Conservation (phyloP, 2,113 vertebrate species). For the Saguinus midas region DNA sequence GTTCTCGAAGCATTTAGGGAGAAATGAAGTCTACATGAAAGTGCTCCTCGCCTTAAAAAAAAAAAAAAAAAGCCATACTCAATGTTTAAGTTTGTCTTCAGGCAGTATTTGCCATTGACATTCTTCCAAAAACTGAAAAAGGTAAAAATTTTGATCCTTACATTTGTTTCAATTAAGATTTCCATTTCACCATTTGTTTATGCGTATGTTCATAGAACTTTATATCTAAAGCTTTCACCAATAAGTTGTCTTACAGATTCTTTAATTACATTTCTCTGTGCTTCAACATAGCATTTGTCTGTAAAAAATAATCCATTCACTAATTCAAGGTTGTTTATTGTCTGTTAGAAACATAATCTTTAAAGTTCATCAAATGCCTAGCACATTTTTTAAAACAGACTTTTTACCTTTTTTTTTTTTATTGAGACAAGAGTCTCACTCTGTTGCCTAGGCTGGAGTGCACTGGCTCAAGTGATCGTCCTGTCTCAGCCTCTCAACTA, state of each 20-base stretch:
- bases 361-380: slow-evolving; percentile 8
- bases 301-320: background rate
- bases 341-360: background rate
- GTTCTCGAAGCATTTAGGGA: background rate
- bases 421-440: too few species aligned
- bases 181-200: background rate
- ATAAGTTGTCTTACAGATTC: background rate
- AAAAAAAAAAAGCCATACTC: background rate
- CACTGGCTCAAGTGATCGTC: too few species aligned
- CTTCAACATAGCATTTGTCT: background rate
- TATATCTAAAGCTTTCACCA: background rate
- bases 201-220: background rate
- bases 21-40: background rate
- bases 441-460: too few species aligned
- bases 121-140: background rate
- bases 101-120: background rate
- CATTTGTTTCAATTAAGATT: background rate
- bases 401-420: background rate
- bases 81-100: background rate
- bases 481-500: too few species aligned
- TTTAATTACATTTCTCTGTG: background rate
- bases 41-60: background rate
- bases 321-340: background rate
- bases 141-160: background rate
- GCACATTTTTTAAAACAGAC: background rate